Evolutionary conservation across 1,140 invertebrate genomes (phyloP).

Genomic region (Calliphora vicina): DNA sequence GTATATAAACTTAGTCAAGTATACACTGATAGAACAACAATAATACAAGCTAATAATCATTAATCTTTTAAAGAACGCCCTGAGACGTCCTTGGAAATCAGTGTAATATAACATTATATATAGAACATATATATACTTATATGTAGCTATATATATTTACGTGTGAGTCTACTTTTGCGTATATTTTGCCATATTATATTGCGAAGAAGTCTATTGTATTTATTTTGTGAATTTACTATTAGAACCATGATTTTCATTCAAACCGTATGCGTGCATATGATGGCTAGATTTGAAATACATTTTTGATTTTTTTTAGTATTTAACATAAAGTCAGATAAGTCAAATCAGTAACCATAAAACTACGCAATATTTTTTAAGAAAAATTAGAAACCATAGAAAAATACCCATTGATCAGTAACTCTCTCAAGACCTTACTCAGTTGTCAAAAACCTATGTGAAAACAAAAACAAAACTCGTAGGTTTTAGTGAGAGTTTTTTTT

Average conservation of each 20-base stretch:
- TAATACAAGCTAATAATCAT: constrained; percentile 43
- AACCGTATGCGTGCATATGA: background rate
- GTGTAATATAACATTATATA: background rate
- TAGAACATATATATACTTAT: background rate
- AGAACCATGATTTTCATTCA: background rate
- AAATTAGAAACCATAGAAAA: no score
- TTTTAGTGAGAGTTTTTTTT: no score
- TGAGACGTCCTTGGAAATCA: constrained; percentile 39
- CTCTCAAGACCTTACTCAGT: no score
- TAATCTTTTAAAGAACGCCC: constrained; percentile 40
- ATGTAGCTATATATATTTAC: background rate
- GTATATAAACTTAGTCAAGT: background rate
- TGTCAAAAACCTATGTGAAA: no score
- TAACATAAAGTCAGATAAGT: background rate
- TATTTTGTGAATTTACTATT: background rate
- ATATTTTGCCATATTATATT: background rate
- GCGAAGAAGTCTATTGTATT: background rate
- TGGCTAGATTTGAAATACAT: background rate
- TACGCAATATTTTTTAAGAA: no score
- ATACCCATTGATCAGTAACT: no score
- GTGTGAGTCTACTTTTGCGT: background rate
- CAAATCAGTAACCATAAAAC: background rate
- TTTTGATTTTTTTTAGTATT: background rate
- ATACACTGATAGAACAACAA: constrained; percentile 33
- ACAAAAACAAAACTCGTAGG: no score